Base-by-base conservation (phyloP, 2,888 invertebrate species). In the Amaurobius ferox region DNA sequence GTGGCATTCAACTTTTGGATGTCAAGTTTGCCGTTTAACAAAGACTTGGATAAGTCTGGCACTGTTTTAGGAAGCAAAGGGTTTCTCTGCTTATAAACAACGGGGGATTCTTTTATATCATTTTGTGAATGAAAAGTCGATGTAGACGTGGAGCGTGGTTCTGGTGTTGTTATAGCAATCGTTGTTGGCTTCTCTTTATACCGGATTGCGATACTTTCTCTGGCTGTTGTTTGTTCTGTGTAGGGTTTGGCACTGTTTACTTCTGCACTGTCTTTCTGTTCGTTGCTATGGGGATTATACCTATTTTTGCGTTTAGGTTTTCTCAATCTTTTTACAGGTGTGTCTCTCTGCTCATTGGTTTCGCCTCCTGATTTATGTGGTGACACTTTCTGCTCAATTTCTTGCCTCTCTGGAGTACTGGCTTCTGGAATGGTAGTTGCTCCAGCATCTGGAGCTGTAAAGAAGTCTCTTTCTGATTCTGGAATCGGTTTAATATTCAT, bases 1-100 rank as follows among this genome's bases (percentile, higher is more conserved):
- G 78, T 79, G 0, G 85, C 85, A 68, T 86, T 86, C 29, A 86
- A 19, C 23, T 86, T 86, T 39, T 86, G 78, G n/a, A 79, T 62
- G n/a, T 86, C 85, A 16, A 86, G 61, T 62, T 86, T 86, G 9
- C 85, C 85, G 29, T 86, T 64, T 32, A 61, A n/a, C 0, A 86
- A 35, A 0, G 78, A 68, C 44, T 78, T 78, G n/a, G 85, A 74
- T 6, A 79, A 11, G 0, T 86, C 85, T 3, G 83, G 83, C 23
- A 85, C 23, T 16, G 83, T 61, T 35, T 86, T 78, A 0, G 85
- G 79, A 11, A 74, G 32, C 1, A 73, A 32, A 5, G 78, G 73
- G 23, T 72, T 2, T 26, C 78, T 61, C 40, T 66, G 73, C 26
- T 86, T 86, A 26, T 79, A 86, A 61, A 67, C 30, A 26, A 30